Base-by-base conservation (phyloP, 2,113 vertebrate species). In the Megaptera novaeangliae region DNA sequence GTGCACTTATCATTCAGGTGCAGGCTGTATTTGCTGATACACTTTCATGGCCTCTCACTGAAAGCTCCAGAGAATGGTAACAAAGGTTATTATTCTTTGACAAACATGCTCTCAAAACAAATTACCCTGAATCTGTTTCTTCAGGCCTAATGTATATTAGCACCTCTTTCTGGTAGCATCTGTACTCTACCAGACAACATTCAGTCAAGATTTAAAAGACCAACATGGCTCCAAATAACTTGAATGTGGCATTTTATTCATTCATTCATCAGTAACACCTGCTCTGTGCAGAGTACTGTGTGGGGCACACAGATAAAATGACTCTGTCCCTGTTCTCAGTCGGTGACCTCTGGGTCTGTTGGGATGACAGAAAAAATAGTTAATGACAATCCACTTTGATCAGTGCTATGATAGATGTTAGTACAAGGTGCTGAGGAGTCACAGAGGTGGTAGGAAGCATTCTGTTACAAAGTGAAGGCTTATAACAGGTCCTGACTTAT, bases 21-120 rank as follows among this genome's bases (percentile, higher is more conserved):
- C 23, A 59, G 36, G 44, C 46, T 78, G 1, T 55, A 57, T 68
- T 57, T 75, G 17, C 27, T 74, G 39, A 74, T 17, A 39, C 0
- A 3, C 29, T 69, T 64, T 78, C n/a, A 20, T 63, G 21, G 11
- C 52, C 29, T 68, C 36, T 68, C 13, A 21, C 74, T 68, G 89
- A 75, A 69, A 80, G 36, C 66, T 63, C 71, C 91, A 71, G 77
- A 61, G 36, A 61, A 82, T n/a, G 41, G 6, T 44, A 57, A 68
- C 69, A 77, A 93, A 85, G 21, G 66, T 92, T 52, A 66, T 94
- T 66, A 49, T 88, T 84, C 55, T 95, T 89, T 96, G 49, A 49
- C 88, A 88, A 91, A 63, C 23, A 57, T 69, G 21, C 4, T 15
- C 41, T 88, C 59, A 86, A 55, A 77, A 49, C 49, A 95, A 55